A percentile compares a stretch with the other conserved stretches of the same genome.
phyloP scores from a whole-genome alignment of 2,888 invertebrate species.

The Aporophyla lueneburgensis region DNA sequence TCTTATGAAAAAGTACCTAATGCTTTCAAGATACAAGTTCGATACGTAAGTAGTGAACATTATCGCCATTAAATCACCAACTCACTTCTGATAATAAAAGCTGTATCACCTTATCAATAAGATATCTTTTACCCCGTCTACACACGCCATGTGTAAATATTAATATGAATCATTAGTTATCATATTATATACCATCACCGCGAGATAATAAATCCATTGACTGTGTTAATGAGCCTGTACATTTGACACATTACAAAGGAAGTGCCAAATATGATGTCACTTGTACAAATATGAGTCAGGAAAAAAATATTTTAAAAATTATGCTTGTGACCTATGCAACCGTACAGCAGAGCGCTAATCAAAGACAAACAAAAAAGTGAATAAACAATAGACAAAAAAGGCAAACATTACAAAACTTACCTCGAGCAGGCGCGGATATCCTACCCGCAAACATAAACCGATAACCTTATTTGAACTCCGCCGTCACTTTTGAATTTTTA shows the following conservation, averaged over 20 bases:
- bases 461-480: slow-evolving; percentile 86
- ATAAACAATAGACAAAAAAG: slow-evolving; percentile 72
- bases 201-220: slow-evolving; percentile 66
- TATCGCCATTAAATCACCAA: slow-evolving; percentile 41
- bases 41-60: slow-evolving; percentile 53
- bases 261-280: slow-evolving; percentile 72
- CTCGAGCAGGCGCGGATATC: slow-evolving; percentile 81
- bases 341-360: slow-evolving; percentile 77
- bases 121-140: slow-evolving; percentile 53
- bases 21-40: slow-evolving; percentile 50
- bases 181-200: slow-evolving; percentile 59
- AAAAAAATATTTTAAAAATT: slow-evolving; percentile 61
- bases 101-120: slow-evolving; percentile 61
- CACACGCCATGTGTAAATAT: slow-evolving; percentile 64
- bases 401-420: slow-evolving; percentile 81
- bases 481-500: slow-evolving; percentile 75
- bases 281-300: slow-evolving; percentile 65
- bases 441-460: slow-evolving; percentile 82
- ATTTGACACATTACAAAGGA: slow-evolving; percentile 66
- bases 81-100: slow-evolving; percentile 47
- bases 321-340: slow-evolving; percentile 73
- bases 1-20: slow-evolving; percentile 42
- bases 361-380: slow-evolving; percentile 75
- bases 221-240: slow-evolving; percentile 61
- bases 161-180: slow-evolving; percentile 69